Base-by-base conservation (phyloP, 2,888 invertebrate species). In the Synanthedon formicaeformis region DNA sequence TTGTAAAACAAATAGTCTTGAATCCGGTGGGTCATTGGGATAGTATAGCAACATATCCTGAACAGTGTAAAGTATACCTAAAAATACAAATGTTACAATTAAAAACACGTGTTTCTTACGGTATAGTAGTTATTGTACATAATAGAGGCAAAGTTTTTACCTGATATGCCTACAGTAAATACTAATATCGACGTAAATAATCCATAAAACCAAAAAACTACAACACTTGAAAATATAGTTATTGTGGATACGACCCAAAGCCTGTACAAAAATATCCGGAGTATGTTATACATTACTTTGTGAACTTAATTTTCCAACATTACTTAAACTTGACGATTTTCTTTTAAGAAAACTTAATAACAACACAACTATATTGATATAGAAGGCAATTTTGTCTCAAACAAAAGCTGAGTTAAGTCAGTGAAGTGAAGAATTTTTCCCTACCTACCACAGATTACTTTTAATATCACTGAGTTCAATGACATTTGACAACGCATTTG, bases 41-140 rank as follows among this genome's bases (percentile, higher is more conserved):
- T 96, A 95, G 76, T 94, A 98, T 3, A 98, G 81, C 50, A 97
- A 87, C 66, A 92, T 89, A 77, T 96, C 97, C 79, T 97, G 96
- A 53, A 93, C 93, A 73, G 92, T 92, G 79, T 97, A 97, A 51
- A 96, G 84, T 61, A 95, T 90, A 56, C 93, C 96, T 95, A 73
- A 45, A 82, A 81, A 58, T 56, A 54, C 51, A 55, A 53, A 53
- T 50, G 50, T 45, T 34, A 50, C n/a, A 10, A 34, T 34, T 10
- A 6, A 34, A 34, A 34, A 34, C 10, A 34, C 51, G 6, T 52
- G 6, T 41, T 40, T 5, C 50, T 53, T 48, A 53, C 13, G 5
- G 14, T 16, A 23, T 49, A 16, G 3, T 18, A 49, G 23, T 23
- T 23, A 8, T 12, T 14, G 5, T 49, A 49, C 11, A 49, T 12